Evolutionary conservation across 2,888 invertebrate species (phyloP).

Genomic region (Abrostola tripartita): DNA sequence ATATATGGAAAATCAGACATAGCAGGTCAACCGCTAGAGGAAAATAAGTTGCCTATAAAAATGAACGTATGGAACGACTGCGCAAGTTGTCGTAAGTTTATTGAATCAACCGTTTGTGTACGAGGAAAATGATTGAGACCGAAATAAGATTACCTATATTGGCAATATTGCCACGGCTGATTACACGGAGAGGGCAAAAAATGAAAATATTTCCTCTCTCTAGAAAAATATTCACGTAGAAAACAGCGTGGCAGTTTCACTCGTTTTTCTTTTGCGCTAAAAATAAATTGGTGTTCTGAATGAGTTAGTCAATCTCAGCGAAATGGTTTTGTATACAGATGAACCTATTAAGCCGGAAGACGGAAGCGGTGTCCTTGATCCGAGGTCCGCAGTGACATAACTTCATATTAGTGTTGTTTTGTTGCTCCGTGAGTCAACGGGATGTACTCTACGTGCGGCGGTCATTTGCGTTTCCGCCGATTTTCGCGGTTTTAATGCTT

Average conservation of each 20-base stretch:
- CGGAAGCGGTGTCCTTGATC: conserved; percentile 68
- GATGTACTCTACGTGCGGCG: conserved; percentile 54
- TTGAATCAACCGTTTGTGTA: conserved; percentile 53
- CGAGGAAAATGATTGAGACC: conserved; percentile 55
- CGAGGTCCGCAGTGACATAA: conserved; percentile 59
- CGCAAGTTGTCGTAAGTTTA: conserved; percentile 50
- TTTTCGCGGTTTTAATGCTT: conserved; percentile 1
- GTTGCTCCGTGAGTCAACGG: conserved; percentile 63
- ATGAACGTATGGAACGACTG: conserved; percentile 5
- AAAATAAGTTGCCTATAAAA: conserved; percentile 25
- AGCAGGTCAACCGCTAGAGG: conserved; percentile 16
- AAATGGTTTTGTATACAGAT: conserved; percentile 47
- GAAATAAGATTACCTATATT: conserved; percentile 57
- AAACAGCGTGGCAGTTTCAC: conserved; percentile 24
- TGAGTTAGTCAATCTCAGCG: conserved; percentile 41
- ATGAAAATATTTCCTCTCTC: conserved; percentile 40
- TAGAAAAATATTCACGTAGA: conserved; percentile 41
- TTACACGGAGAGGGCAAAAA: conserved; percentile 44
- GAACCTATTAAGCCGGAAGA: conserved; percentile 44
- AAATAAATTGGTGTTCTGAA: conserved; percentile 45
- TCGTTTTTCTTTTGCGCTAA: conserved; percentile 32
- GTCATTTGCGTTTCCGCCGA: conserved; percentile 1
- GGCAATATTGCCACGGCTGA: conserved; percentile 57
- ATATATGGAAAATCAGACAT: neutral
- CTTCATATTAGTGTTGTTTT: conserved; percentile 35